Conservation (phyloP, 2,888 invertebrate genomes). For the Hirtodrosophila confusa region DNA sequence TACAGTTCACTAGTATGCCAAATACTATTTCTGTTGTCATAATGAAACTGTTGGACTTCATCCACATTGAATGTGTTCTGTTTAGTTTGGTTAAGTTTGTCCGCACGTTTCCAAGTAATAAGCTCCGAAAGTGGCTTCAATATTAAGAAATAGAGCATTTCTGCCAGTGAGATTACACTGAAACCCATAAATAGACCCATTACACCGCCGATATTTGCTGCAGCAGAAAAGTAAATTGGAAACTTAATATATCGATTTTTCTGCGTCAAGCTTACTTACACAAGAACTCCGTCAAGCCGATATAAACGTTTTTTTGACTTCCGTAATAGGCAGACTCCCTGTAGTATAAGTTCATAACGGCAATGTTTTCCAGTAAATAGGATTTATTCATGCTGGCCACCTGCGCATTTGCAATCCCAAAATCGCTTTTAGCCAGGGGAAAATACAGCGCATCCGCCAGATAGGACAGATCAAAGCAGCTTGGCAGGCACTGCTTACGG, state of each 20-base stretch:
- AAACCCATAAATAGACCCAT: slow-evolving; percentile 91
- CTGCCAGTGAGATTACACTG: slow-evolving; percentile 91
- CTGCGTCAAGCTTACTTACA: slow-evolving; percentile 86
- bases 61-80: not conserved
- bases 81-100: not conserved
- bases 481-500: slow-evolving; percentile 87
- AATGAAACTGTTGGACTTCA: not conserved
- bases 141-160: slow-evolving; percentile 89
- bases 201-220: slow-evolving; percentile 92
- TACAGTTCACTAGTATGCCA: slow-evolving; percentile 59
- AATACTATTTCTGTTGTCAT: slow-evolving; percentile 6
- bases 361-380: slow-evolving; percentile 86
- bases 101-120: slow-evolving; percentile 68
- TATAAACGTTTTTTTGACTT: slow-evolving; percentile 90
- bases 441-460: slow-evolving; percentile 86
- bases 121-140: slow-evolving; percentile 85
- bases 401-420: slow-evolving; percentile 60
- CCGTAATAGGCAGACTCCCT: slow-evolving; percentile 89
- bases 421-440: slow-evolving; percentile 75
- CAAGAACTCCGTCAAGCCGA: slow-evolving; percentile 92
- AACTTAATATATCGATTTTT: no score
- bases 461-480: slow-evolving; percentile 90
- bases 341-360: slow-evolving; percentile 90
- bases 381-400: slow-evolving; percentile 65
- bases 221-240: slow-evolving; percentile 62